Evolutionary conservation across 2,797 vertebrate species (phyloP).

Genomic region (Kryptopterus vitreolus): DNA sequence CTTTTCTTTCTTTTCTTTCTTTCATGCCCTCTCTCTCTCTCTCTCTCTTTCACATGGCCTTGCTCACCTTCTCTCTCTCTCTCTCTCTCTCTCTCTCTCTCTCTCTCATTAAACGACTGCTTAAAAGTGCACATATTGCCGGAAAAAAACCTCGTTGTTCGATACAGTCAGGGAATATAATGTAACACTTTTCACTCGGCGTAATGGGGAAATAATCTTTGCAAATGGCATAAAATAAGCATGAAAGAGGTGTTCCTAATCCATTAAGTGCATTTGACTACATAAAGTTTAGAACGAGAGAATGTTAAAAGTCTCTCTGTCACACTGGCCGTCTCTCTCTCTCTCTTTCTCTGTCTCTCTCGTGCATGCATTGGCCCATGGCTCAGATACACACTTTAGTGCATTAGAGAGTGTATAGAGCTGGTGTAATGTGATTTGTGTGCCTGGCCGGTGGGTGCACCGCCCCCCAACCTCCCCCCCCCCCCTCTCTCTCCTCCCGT

Average conservation of each 20-base stretch:
- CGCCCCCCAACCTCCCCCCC: no score
- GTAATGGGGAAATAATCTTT: conserved; percentile 33
- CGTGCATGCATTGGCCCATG: conserved; percentile 44
- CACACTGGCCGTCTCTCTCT: conserved; percentile 54
- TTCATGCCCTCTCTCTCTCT: no score
- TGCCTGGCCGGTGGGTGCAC: conserved; percentile 46
- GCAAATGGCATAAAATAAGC: conserved; percentile 29
- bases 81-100: no score
- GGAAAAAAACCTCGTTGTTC: conserved; percentile 56
- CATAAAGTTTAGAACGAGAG: conserved; percentile 62
- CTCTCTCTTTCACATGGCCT: no score
- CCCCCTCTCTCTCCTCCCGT: no score
- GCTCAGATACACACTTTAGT: conserved; percentile 70
- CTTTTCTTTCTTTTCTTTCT: neutral
- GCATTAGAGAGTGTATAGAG: conserved; percentile 72
- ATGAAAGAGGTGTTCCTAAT: conserved; percentile 34
- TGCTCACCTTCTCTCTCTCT: no score
- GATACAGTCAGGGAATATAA: conserved; percentile 52
- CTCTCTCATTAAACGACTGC: conserved; percentile 7
- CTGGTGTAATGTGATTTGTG: conserved; percentile 68
- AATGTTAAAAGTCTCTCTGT: conserved; percentile 29
- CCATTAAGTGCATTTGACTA: conserved; percentile 62
- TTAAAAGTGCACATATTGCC: conserved; percentile 21
- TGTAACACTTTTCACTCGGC: conserved; percentile 8
- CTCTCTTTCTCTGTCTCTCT: conserved; percentile 51